These are phyloP conservation scores for Mus minutoides DNA, from an alignment of 2,797 vertebrate species.

Conservation along the genomic window DNA sequence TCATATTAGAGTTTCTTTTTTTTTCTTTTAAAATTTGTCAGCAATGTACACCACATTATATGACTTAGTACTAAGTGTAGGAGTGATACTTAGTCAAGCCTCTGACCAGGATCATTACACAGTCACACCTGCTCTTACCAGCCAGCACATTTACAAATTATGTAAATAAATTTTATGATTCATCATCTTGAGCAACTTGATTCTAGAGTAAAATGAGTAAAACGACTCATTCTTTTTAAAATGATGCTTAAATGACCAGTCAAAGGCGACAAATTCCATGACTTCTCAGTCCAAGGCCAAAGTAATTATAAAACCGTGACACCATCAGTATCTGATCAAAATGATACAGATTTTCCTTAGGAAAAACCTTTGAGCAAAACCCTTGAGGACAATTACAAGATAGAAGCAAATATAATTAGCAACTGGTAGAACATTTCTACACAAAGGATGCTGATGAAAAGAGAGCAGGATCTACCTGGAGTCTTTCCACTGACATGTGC, in stretches of 20 bases:
- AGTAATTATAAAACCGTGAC: conserved; percentile 34
- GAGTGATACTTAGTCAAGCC: conserved; percentile 32
- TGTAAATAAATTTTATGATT: not conserved
- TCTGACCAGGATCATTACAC: conserved; percentile 30
- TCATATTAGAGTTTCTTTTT: conserved; percentile 29
- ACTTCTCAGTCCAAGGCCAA: conserved; percentile 63
- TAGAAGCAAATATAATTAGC: conserved; percentile 62
- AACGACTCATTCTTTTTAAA: conserved; percentile 64
- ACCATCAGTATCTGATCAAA: conserved; percentile 41
- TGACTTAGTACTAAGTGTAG: conserved; percentile 19
- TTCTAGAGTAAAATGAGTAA: conserved; percentile 42
- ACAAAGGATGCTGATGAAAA: conserved; percentile 66
- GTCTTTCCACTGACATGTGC: not conserved
- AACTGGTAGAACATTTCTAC: conserved; percentile 37
- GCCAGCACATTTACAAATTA: not conserved
- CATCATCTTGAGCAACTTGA: conserved; percentile 29
- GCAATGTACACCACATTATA: not conserved
- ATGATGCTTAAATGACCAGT: not conserved
- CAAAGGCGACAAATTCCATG: conserved; percentile 3
- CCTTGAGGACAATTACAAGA: conserved; percentile 46
- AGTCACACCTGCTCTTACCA: not conserved
- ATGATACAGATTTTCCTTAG: conserved; percentile 18
- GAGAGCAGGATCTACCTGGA: conserved; percentile 35
- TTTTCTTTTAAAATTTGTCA: conserved; percentile 47
- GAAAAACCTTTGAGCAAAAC: conserved; percentile 45